These are phyloP conservation scores for Meloidogyne exigua DNA, from an alignment of 1,140 invertebrate species.

Conservation along the genomic window DNA sequence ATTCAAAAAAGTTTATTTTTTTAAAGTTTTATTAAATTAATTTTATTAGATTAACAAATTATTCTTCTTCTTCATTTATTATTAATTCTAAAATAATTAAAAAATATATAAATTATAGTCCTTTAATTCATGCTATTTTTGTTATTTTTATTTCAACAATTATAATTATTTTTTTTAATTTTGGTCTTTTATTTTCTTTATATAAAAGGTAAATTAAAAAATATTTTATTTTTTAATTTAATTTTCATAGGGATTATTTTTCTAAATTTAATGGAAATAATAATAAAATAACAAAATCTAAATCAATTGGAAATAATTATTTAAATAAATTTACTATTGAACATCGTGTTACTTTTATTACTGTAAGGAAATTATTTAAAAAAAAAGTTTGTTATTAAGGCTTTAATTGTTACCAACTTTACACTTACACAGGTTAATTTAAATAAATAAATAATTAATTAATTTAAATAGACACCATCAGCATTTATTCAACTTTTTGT, in stretches of 20 bases:
- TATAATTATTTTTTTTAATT: slow-evolving; percentile 29
- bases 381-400: background rate
- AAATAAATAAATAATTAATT: background rate
- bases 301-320: background rate
- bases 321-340: slow-evolving; percentile 29
- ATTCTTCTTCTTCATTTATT: background rate
- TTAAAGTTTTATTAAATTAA: background rate
- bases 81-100: slow-evolving; percentile 9
- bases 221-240: slow-evolving; percentile 12
- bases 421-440: slow-evolving; percentile 42
- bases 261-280: background rate
- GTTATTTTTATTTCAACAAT: slow-evolving; percentile 36
- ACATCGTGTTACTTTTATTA: slow-evolving; percentile 39
- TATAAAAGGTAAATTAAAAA: slow-evolving; percentile 12
- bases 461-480: slow-evolving; percentile 34
- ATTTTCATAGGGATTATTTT: slow-evolving; percentile 13
- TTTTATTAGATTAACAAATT: background rate
- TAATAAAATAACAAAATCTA: background rate
- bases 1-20: slow-evolving; percentile 23
- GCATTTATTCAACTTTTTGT: slow-evolving; percentile 31
- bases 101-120: slow-evolving; percentile 24
- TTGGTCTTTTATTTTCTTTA: slow-evolving; percentile 19
- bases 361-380: slow-evolving; percentile 3
- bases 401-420: slow-evolving; percentile 45
- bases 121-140: slow-evolving; percentile 29